Conservation (phyloP, 2,113 vertebrate species). For the Hoplias malabaricus region DNA sequence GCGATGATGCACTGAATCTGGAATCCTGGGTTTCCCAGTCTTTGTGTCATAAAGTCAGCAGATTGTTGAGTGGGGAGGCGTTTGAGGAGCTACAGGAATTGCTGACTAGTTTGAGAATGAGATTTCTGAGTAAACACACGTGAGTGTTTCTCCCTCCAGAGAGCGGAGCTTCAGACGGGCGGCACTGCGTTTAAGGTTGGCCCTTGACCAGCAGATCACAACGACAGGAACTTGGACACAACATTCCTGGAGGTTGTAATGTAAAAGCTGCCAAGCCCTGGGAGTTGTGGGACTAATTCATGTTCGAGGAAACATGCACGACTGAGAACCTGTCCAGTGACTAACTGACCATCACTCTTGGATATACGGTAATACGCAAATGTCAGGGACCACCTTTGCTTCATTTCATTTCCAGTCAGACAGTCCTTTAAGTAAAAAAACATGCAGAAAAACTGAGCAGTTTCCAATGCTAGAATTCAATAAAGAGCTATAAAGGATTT, state of each 20-base stretch:
- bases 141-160: background rate
- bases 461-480: too few species aligned
- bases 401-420: too few species aligned
- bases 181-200: background rate
- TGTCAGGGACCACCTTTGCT: too few species aligned
- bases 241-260: conserved; percentile 11
- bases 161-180: background rate
- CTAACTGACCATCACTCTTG: background rate
- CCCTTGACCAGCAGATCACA: conserved; percentile 5
- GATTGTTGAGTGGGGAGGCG: too few species aligned
- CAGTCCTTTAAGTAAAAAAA: too few species aligned
- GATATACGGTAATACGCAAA: too few species aligned
- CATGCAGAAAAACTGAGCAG: too few species aligned
- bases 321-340: background rate
- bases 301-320: background rate
- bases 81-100: background rate
- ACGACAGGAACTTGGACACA: conserved; percentile 29
- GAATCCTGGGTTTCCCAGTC: conserved; percentile 10
- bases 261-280: background rate
- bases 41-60: conserved; percentile 17
- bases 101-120: background rate
- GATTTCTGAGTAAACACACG: conserved; percentile 9
- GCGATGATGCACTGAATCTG: conserved; percentile 3
- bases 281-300: background rate
- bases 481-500: too few species aligned